These are phyloP conservation scores for Hucho hucho DNA, from an alignment of 2,113 vertebrate genomes.

Conservation along the genomic window DNA sequence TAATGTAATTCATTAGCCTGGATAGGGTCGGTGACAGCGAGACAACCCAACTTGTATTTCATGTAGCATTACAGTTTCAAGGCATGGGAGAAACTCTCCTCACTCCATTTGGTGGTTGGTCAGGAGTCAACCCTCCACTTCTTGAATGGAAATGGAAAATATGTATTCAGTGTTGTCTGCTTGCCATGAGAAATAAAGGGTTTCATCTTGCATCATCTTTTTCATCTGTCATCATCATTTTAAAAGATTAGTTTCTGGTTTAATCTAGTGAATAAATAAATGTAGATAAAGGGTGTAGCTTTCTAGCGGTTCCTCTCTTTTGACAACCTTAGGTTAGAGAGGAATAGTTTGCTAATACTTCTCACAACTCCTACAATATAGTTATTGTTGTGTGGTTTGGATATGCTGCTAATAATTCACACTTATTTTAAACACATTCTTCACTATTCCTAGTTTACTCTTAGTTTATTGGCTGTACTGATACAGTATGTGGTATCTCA, in stretches of 20 bases:
- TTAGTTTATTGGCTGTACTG: no score
- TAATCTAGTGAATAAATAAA: conserved; percentile 11
- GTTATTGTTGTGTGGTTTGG: not conserved
- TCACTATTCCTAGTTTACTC: not conserved
- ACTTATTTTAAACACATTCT: not conserved
- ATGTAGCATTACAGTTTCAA: conserved; percentile 3
- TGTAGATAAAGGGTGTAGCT: not conserved
- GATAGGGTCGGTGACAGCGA: not conserved
- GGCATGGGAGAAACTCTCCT: conserved; percentile 22
- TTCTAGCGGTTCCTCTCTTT: not conserved
- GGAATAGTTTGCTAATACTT: not conserved
- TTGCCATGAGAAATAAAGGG: conserved; percentile 39
- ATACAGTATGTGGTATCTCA: no score
- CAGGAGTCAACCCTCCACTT: conserved; percentile 57
- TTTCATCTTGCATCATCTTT: conserved; percentile 25
- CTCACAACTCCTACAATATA: not conserved
- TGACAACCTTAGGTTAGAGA: not conserved
- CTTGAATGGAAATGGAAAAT: conserved; percentile 64
- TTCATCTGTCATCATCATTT: conserved; percentile 1
- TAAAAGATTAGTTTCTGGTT: conserved; percentile 14
- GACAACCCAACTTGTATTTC: conserved; percentile 6
- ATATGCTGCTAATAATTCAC: not conserved
- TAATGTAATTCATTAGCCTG: not conserved
- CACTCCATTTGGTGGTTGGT: conserved; percentile 37
- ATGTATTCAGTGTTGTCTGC: conserved; percentile 45